A percentile compares a stretch with the other conserved stretches of the same genome.
These are phyloP conservation scores for Nothoprocta pentlandii DNA, from an alignment of 2,113 vertebrate genomes.

Conservation along the genomic window DNA sequence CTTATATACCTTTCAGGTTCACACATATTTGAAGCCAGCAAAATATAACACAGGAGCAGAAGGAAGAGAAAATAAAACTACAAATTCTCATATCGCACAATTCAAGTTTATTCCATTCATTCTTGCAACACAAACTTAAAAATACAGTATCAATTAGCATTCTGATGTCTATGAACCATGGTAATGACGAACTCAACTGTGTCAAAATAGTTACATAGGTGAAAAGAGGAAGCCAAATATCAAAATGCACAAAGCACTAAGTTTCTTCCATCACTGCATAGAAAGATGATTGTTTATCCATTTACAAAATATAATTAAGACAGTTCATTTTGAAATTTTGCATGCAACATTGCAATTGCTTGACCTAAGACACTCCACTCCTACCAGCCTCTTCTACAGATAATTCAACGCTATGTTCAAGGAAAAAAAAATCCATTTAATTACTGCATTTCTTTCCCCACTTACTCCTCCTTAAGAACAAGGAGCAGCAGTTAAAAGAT, in stretches of 20 bases:
- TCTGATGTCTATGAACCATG: constrained; percentile 79
- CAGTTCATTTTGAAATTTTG: constrained; percentile 73
- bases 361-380: constrained; percentile 76
- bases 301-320: constrained; percentile 83
- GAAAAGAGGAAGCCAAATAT: constrained; percentile 80
- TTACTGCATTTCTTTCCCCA: neutral
- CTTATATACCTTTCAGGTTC: neutral
- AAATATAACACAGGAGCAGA: neutral
- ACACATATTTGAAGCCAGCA: neutral
- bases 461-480: constrained; percentile 3
- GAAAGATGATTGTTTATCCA: constrained; percentile 83
- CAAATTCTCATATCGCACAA: constrained; percentile 73
- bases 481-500: constrained; percentile 37
- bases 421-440: constrained; percentile 64
- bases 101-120: constrained; percentile 88
- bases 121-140: constrained; percentile 85
- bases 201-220: constrained; percentile 77
- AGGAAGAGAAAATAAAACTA: neutral
- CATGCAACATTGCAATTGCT: constrained; percentile 84
- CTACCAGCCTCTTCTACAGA: constrained; percentile 80
- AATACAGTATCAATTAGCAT: constrained; percentile 84
- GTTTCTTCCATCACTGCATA: constrained; percentile 78
- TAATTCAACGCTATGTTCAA: constrained; percentile 25
- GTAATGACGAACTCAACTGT: constrained; percentile 76
- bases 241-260: constrained; percentile 82